Evolutionary conservation across 2,797 vertebrate genomes (phyloP).

Genomic region (Dipus sagitta): DNA sequence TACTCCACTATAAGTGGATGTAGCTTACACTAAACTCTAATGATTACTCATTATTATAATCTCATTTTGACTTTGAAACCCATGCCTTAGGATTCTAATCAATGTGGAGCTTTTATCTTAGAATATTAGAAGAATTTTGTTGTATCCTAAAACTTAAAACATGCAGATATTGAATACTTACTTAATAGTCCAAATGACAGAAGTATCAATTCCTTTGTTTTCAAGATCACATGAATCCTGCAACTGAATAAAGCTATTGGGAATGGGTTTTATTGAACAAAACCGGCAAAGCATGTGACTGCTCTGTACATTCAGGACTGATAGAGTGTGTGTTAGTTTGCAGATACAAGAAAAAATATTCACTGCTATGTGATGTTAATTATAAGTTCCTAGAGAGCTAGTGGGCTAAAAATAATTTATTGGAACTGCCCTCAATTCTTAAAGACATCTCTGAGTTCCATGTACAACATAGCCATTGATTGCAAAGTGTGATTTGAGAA

Average conservation of each 20-base stretch:
- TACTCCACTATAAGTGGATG: background rate
- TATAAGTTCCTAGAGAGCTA: conserved; percentile 60
- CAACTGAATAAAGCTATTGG: background rate
- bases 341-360: conserved; percentile 24
- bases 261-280: conserved; percentile 63
- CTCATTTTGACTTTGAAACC: conserved; percentile 43
- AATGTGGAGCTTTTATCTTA: background rate
- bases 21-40: background rate
- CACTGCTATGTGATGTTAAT: conserved; percentile 24
- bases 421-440: conserved; percentile 64
- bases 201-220: conserved; percentile 22
- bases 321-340: conserved; percentile 52
- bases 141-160: conserved; percentile 22
- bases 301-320: conserved; percentile 48
- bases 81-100: background rate
- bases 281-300: conserved; percentile 36
- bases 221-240: conserved; percentile 23
- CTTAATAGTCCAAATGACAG: background rate
- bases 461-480: conserved; percentile 77
- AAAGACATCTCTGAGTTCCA: conserved; percentile 74
- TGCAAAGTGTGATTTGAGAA: conserved; percentile 72
- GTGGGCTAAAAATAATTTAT: conserved; percentile 70
- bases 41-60: background rate
- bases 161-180: background rate
- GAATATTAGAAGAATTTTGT: background rate